Evolutionary conservation across 2,113 vertebrate genomes (phyloP), one percentile per base, ranked within the genome.

Genomic region (Amphiprion ocellaris): DNA sequence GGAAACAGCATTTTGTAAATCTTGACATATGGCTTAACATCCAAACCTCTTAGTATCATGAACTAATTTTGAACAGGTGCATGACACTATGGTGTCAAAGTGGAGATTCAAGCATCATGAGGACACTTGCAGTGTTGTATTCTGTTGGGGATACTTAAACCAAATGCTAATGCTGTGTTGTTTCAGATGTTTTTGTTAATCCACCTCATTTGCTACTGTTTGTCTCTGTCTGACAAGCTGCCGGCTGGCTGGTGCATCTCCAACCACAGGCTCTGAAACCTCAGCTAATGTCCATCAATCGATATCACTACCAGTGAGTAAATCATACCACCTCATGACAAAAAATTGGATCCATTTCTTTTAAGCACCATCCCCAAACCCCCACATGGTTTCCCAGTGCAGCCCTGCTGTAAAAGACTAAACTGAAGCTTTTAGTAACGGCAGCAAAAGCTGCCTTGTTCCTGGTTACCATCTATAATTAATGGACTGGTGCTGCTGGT

Each of bases 391-490:
- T 78, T 74, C 23, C 33, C 5, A 44, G 37, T 21, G 56, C 15
- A 16, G 52, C n/a, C 54, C 47, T 62, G 14, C 65, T 62, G 85
- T 75, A 72, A 89, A 81, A 70, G 69, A 80, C 85, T 88, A 79
- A 90, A 90, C 72, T 77, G 74, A 26, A 79, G 89, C 90, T 89
- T 88, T 91, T 89, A 89, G 81, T 79, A 89, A 85, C 50, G 79
- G 81, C 64, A 78, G 80, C 61, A 80, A 69, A 68, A 85, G 75
- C 69, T 47, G 66, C 64, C 77, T 59, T 74, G 82, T 70, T 81
- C 61, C 83, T 87, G 70, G 87, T 89, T 70, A 89, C 62, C 85
- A 89, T 94, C 54, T 78, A 92, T 93, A 87, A 90, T 93, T 90
- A 83, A 93, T 90, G 74, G 47, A 74, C 77, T 86, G 71, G 88